A percentile compares a stretch with the other conserved stretches of the same genome.
phyloP scores from a whole-genome alignment of 2,113 vertebrate species.

The Chelonoidis abingdonii region DNA sequence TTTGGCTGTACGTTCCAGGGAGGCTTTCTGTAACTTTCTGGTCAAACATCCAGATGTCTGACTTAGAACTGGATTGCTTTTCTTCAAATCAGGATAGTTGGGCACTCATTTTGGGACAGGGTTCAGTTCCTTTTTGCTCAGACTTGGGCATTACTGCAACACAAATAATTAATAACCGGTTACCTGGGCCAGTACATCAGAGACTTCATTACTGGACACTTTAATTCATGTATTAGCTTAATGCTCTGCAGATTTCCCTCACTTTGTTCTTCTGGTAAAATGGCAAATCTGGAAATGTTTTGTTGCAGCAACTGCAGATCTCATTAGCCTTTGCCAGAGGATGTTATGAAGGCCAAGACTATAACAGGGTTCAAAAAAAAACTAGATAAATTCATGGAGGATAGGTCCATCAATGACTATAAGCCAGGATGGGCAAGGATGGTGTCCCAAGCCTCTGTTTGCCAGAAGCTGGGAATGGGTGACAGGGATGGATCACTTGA shows the following conservation, averaged over 20 bases:
- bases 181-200: conserved; percentile 5
- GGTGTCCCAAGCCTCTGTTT: too few relatives aligned
- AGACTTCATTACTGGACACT: conserved; percentile 40
- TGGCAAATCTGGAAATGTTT: conserved; percentile 31
- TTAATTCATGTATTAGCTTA: conserved; percentile 40
- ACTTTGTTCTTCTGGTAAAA: conserved; percentile 47
- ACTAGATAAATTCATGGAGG: too few relatives aligned
- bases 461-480: too few relatives aligned
- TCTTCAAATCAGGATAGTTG: neutral
- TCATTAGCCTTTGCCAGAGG: neutral
- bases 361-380: too few relatives aligned
- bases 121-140: conserved; percentile 1
- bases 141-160: neutral
- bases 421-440: too few relatives aligned
- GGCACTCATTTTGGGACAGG: neutral
- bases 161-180: conserved; percentile 22
- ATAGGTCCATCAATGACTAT: too few relatives aligned
- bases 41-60: neutral
- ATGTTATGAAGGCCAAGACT: too few relatives aligned
- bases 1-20: neutral
- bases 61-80: neutral
- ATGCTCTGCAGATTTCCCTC: conserved; percentile 2
- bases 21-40: neutral
- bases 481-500: too few relatives aligned
- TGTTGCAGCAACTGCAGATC: neutral